Percentiles rank a stretch among this genome's conserved stretches.
Conservation (phyloP, 2,888 invertebrate genomes). For the Tinea trinotella region DNA sequence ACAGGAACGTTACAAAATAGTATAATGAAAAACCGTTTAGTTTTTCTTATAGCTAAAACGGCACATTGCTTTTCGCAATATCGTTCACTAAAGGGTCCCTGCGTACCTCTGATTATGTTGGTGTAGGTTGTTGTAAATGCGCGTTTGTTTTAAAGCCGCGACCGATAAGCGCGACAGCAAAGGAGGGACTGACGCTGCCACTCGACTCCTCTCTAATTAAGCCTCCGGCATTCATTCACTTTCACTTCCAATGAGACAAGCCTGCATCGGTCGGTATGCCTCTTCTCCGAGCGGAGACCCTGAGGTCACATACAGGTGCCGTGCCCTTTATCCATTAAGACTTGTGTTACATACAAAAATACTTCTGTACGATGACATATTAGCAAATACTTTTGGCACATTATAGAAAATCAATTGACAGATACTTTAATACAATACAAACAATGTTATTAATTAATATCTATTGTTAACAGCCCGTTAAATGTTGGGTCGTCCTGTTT, state of each 20-base stretch:
- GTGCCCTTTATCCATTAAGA: conserved; percentile 8
- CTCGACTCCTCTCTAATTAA: conserved; percentile 69
- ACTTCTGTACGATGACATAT: too few relatives aligned
- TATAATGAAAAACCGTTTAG: background rate
- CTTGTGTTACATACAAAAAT: background rate
- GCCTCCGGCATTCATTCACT: conserved; percentile 69
- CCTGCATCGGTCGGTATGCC: conserved; percentile 50
- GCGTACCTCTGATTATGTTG: conserved; percentile 11
- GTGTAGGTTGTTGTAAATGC: conserved; percentile 1
- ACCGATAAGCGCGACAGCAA: conserved; percentile 50
- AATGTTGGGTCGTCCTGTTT: too few relatives aligned
- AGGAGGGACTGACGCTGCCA: conserved; percentile 62
- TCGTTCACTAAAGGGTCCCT: background rate
- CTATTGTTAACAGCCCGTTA: too few relatives aligned
- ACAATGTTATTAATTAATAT: too few relatives aligned
- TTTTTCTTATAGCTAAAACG: background rate
- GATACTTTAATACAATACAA: too few relatives aligned
- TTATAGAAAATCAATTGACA: too few relatives aligned
- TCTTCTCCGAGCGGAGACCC: conserved; percentile 54
- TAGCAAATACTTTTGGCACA: too few relatives aligned
- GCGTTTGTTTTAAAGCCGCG: conserved; percentile 31
- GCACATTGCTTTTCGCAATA: background rate
- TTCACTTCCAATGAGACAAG: conserved; percentile 69
- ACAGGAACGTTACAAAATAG: too few relatives aligned
- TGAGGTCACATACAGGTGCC: conserved; percentile 56